Percentiles rank a stretch among this genome's conserved stretches.
Conservation (phyloP, 2,888 invertebrate species). For the Linyphia triangularis region DNA sequence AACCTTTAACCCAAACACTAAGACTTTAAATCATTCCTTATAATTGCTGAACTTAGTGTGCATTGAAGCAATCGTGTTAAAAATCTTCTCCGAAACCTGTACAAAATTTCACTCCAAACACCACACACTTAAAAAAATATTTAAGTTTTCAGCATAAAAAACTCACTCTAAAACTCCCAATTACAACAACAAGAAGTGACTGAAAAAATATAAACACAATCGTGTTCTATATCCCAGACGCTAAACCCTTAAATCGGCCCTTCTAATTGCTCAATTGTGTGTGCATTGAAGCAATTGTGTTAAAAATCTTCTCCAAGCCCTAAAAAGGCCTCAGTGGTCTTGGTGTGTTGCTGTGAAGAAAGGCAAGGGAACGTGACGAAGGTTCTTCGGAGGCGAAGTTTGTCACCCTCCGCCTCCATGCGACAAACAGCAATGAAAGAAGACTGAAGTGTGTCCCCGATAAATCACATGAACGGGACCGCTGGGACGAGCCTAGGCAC, state of each 20-base stretch:
- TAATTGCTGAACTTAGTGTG: too few species aligned
- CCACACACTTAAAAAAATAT: too few species aligned
- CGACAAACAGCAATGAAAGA: slow-evolving; percentile 70
- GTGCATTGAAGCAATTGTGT: slow-evolving; percentile 40
- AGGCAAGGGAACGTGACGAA: slow-evolving; percentile 54
- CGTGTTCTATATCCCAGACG: too few species aligned
- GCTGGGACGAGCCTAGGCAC: slow-evolving; percentile 52
- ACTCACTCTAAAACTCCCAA: too few species aligned
- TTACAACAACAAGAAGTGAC: too few species aligned
- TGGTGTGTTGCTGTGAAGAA: slow-evolving; percentile 6
- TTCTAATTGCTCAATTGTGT: slow-evolving; percentile 49
- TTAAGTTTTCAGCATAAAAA: too few species aligned
- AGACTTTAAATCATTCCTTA: too few species aligned
- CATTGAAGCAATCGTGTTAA: too few species aligned
- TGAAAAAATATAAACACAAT: too few species aligned
- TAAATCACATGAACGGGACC: slow-evolving; percentile 69
- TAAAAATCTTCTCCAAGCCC: slow-evolving; percentile 47
- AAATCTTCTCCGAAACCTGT: too few species aligned
- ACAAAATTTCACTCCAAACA: too few species aligned
- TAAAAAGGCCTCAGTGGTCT: slow-evolving; percentile 41
- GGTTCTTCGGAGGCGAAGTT: slow-evolving; percentile 50
- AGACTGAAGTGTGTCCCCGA: slow-evolving; percentile 62
- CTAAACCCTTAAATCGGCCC: slow-evolving; percentile 8
- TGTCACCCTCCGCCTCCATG: slow-evolving; percentile 52
- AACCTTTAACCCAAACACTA: too few species aligned